Conservation (phyloP, 2,888 invertebrate species). For the Selenia dentaria region DNA sequence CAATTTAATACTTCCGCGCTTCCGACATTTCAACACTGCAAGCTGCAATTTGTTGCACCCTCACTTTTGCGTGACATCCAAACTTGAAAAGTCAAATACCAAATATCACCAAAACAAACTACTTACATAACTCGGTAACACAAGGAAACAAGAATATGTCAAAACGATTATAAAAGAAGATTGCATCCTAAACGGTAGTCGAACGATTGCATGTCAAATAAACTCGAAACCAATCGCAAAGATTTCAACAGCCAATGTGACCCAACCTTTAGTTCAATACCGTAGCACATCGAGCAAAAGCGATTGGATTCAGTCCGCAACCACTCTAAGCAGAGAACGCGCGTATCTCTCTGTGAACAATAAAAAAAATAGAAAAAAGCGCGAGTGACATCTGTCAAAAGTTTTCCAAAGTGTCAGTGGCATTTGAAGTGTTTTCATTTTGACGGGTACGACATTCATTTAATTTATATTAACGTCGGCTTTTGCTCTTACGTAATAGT, state of each 20-base stretch:
- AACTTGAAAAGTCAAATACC: neutral
- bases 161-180: slow-evolving; percentile 12
- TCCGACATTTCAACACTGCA: neutral
- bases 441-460: slow-evolving; percentile 25
- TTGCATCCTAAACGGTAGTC: slow-evolving; percentile 4
- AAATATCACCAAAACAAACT: slow-evolving; percentile 5
- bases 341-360: slow-evolving; percentile 3
- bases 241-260: slow-evolving; percentile 15
- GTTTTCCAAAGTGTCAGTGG: slow-evolving; percentile 28
- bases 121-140: slow-evolving; percentile 8
- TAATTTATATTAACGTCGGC: slow-evolving; percentile 8
- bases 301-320: slow-evolving; percentile 26
- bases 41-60: neutral
- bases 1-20: neutral
- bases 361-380: slow-evolving; percentile 16
- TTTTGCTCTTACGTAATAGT: slow-evolving; percentile 24
- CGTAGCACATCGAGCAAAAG: slow-evolving; percentile 3
- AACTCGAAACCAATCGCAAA: slow-evolving; percentile 7
- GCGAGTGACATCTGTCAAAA: slow-evolving; percentile 32
- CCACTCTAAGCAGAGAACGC: slow-evolving; percentile 6
- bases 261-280: slow-evolving; percentile 13
- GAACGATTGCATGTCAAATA: slow-evolving; percentile 6
- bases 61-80: neutral
- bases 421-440: slow-evolving; percentile 25
- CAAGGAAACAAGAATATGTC: slow-evolving; percentile 18